Evolutionary conservation across 2,113 vertebrate species (phyloP).

Genomic region (Aldabrachelys gigantea): DNA sequence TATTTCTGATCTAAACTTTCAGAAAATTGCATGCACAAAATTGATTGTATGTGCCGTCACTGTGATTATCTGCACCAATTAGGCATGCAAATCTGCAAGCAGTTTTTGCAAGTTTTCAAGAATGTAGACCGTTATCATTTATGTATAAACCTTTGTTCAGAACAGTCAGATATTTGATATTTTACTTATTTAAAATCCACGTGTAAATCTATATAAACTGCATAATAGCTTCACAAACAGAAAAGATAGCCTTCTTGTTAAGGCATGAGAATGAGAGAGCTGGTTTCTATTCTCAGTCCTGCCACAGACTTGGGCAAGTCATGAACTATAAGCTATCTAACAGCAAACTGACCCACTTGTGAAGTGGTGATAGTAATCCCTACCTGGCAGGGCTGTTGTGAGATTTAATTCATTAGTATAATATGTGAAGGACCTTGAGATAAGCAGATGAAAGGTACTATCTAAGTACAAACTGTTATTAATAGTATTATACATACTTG

Average conservation of each 20-base stretch:
- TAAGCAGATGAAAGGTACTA: not conserved
- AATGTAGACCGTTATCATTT: constrained; percentile 33
- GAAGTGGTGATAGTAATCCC: constrained; percentile 34
- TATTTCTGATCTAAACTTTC: constrained; percentile 14
- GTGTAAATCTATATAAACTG: constrained; percentile 10
- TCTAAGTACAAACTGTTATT: not conserved
- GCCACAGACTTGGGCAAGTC: constrained; percentile 72
- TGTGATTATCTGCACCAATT: constrained; percentile 28
- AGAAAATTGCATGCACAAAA: constrained; percentile 3
- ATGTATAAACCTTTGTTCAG: not conserved
- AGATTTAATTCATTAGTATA: fast-evolving
- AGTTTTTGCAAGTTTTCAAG: constrained; percentile 14
- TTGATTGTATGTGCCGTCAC: constrained; percentile 4
- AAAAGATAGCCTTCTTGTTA: constrained; percentile 68
- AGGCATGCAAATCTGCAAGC: constrained; percentile 55
- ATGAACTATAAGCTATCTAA: constrained; percentile 64
- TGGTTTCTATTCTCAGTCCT: constrained; percentile 70
- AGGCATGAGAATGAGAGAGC: constrained; percentile 68
- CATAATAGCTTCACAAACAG: constrained; percentile 58
- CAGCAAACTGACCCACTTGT: constrained; percentile 47
- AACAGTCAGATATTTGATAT: constrained; percentile 60
- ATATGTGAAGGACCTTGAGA: not conserved
- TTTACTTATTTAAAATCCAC: constrained; percentile 68
- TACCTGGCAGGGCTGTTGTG: not conserved
- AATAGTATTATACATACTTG: not conserved